phyloP scores from a whole-genome alignment of 2,888 invertebrate genomes.

The Tachina grossa region DNA sequence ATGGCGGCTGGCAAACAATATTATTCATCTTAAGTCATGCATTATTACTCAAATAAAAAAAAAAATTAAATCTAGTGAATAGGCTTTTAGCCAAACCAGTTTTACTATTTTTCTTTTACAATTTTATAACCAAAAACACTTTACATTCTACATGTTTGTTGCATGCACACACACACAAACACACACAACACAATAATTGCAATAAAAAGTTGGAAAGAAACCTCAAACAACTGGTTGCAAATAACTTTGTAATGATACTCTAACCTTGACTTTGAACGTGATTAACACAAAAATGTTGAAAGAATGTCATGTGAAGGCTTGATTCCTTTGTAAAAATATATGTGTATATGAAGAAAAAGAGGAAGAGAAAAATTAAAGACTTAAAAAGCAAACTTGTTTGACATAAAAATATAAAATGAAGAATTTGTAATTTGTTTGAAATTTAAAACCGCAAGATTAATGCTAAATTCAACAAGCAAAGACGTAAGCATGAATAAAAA shows the following conservation, averaged over 20 bases:
- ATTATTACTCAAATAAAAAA: background rate
- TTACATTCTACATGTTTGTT: background rate
- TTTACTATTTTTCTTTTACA: background rate
- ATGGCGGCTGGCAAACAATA: too few relatives aligned
- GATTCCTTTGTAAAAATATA: background rate
- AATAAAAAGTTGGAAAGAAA: slow-evolving; percentile 1
- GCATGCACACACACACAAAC: background rate
- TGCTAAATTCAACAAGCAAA: background rate
- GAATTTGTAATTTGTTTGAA: background rate
- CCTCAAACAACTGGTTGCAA: slow-evolving; percentile 2
- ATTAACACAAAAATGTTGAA: slow-evolving; percentile 13
- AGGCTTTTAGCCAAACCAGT: slow-evolving; percentile 22
- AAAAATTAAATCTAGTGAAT: slow-evolving; percentile 10
- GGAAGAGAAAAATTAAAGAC: background rate
- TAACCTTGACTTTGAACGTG: slow-evolving; percentile 72
- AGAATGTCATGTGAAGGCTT: background rate
- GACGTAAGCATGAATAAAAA: too few relatives aligned
- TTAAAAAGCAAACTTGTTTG: slow-evolving; percentile 1
- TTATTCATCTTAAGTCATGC: background rate
- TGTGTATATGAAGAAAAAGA: background rate
- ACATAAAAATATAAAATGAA: background rate
- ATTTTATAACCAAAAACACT: background rate
- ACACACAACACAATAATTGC: slow-evolving; percentile 14
- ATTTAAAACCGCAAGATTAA: background rate
- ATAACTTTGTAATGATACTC: slow-evolving; percentile 21